A percentile compares a stretch with the other conserved stretches of the same genome.
Evolutionary conservation across 2,888 invertebrate genomes (phyloP).

Genomic region (Trissonchulus latispiculum): DNA sequence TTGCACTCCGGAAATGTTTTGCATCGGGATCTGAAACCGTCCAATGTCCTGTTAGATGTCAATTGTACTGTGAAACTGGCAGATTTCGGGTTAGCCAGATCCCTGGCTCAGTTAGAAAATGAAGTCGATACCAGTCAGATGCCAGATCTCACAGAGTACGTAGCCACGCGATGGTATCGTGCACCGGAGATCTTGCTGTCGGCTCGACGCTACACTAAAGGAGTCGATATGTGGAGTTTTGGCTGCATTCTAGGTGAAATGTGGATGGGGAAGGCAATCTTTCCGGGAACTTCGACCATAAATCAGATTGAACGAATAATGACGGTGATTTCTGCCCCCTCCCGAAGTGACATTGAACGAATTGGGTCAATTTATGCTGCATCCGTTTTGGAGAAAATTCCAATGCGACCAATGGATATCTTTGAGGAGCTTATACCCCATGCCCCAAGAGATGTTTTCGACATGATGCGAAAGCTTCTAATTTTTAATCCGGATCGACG

Average conservation of each 20-base stretch:
- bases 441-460: slow-evolving; percentile 64
- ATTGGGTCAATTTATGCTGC: slow-evolving; percentile 41
- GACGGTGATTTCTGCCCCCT: slow-evolving; percentile 65
- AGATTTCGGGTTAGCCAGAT: slow-evolving; percentile 90
- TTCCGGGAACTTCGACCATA: slow-evolving; percentile 88
- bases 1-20: slow-evolving; percentile 95
- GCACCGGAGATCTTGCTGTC: slow-evolving; percentile 94
- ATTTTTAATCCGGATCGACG: slow-evolving; percentile 79
- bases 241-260: slow-evolving; percentile 97
- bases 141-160: slow-evolving; percentile 84
- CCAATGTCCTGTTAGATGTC: slow-evolving; percentile 85
- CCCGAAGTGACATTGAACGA: slow-evolving; percentile 49
- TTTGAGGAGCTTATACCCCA: slow-evolving; percentile 54
- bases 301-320: slow-evolving; percentile 89
- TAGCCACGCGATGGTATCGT: slow-evolving; percentile 94
- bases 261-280: slow-evolving; percentile 80
- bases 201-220: slow-evolving; percentile 86
- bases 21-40: slow-evolving; percentile 85
- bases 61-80: slow-evolving; percentile 84
- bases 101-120: slow-evolving; percentile 64
- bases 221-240: slow-evolving; percentile 96
- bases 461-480: slow-evolving; percentile 67
- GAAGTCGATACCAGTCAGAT: slow-evolving; percentile 49
- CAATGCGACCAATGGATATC: slow-evolving; percentile 31
- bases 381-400: slow-evolving; percentile 42